Conservation (phyloP, 2,113 vertebrate species). For the Platysternon megacephalum region DNA sequence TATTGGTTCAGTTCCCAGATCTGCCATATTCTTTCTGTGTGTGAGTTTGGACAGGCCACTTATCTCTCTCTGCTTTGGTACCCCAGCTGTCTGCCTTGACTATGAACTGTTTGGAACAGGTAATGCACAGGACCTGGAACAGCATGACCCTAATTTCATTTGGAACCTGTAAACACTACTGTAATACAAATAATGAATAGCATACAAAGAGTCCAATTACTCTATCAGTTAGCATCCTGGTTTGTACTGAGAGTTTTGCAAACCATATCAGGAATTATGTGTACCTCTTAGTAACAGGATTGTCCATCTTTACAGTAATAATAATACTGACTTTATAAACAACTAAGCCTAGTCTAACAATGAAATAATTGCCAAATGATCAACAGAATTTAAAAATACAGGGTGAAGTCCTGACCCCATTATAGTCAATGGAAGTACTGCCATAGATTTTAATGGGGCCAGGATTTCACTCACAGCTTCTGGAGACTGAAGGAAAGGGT, state of each 20-base stretch:
- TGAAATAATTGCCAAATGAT: not conserved
- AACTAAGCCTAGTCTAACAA: not conserved
- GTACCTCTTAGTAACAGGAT: not conserved
- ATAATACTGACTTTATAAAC: not conserved
- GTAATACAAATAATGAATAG: not conserved
- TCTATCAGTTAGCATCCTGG: no score
- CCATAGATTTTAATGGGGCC: accelerated
- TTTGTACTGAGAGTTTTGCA: not conserved
- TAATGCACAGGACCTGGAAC: not conserved
- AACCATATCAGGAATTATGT: not conserved
- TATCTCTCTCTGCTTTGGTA: not conserved
- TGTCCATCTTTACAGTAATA: accelerated
- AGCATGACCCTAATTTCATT: not conserved
- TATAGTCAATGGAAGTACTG: not conserved
- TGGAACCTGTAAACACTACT: not conserved
- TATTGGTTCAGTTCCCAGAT: not conserved
- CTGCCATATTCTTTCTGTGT: not conserved
- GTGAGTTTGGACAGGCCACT: not conserved
- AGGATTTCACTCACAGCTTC: not conserved
- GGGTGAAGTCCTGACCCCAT: not conserved
- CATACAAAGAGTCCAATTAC: not conserved
- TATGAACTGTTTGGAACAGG: not conserved
- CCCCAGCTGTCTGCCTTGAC: not conserved
- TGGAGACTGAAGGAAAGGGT: not conserved
- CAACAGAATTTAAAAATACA: not conserved